phyloP scores from a whole-genome alignment of 2,113 vertebrate genomes.

The Lethenteron reissneri region DNA sequence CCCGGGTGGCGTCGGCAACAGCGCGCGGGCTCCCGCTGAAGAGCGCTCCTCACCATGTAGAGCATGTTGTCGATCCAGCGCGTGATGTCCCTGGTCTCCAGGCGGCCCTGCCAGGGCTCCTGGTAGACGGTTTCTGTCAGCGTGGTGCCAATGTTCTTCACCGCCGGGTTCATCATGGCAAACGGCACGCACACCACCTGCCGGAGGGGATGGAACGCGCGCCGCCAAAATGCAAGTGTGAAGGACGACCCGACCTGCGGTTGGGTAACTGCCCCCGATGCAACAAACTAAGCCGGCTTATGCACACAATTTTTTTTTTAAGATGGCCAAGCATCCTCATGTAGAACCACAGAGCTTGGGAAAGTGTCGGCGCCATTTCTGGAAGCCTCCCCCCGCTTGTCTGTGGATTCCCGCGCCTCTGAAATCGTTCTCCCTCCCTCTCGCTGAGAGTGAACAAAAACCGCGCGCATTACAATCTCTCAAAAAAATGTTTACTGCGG shows the following conservation, averaged over 20 bases:
- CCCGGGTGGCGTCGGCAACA: too few relatives aligned
- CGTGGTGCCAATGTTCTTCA: slow-evolving; percentile 22
- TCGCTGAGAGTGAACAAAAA: too few relatives aligned
- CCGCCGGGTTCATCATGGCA: slow-evolving; percentile 23
- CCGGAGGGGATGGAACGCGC: slow-evolving; percentile 10
- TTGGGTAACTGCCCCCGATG: background rate
- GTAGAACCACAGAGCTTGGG: background rate
- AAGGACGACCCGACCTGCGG: background rate
- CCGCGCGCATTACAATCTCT: too few relatives aligned
- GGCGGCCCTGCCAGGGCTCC: slow-evolving; percentile 24
- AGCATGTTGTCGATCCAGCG: slow-evolving; percentile 30
- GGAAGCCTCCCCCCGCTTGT: background rate
- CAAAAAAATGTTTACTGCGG: too few relatives aligned
- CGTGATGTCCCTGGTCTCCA: slow-evolving; percentile 18
- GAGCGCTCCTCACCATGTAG: slow-evolving; percentile 21
- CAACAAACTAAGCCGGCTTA: background rate
- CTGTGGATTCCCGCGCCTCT: too few relatives aligned
- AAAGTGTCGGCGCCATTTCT: background rate
- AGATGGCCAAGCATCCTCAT: background rate
- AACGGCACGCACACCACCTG: slow-evolving; percentile 27
- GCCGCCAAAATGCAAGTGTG: background rate
- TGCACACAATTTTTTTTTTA: background rate
- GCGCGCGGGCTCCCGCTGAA: too few relatives aligned
- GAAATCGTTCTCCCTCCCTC: too few relatives aligned
- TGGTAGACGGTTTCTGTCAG: slow-evolving; percentile 23